Conservation (phyloP, 64 coral and sea anemone species). For the Acropora yongei region DNA sequence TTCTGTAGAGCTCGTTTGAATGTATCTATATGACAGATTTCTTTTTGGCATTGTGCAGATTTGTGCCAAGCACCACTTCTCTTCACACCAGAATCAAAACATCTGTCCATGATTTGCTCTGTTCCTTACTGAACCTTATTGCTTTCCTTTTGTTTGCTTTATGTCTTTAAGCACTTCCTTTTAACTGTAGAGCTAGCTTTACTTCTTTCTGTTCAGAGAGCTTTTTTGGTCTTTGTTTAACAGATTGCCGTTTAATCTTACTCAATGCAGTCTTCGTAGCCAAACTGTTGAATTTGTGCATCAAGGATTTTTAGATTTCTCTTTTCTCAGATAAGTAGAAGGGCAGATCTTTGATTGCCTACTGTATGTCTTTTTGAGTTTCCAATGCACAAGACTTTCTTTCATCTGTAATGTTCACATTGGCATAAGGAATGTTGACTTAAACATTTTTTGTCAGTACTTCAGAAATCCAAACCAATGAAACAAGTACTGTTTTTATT, state of each 20-base stretch:
- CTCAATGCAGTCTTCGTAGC: conserved; percentile 6
- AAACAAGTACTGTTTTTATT: conserved; percentile 33
- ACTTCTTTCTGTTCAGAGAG: conserved; percentile 11
- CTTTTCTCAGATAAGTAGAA: not conserved
- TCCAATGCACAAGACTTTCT: conserved; percentile 35
- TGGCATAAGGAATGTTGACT: not conserved
- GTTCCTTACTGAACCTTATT: conserved; percentile 1
- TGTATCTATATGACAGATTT: not conserved
- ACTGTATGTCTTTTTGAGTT: conserved; percentile 33
- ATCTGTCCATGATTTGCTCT: conserved; percentile 46
- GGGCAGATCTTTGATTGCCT: conserved; percentile 24
- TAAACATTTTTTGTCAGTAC: conserved; percentile 51
- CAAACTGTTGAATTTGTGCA: conserved; percentile 6
- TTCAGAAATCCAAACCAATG: conserved; percentile 54
- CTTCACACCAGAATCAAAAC: conserved; percentile 48
- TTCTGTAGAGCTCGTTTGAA: too few species aligned
- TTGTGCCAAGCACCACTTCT: conserved; percentile 30
- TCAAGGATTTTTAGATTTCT: too few species aligned
- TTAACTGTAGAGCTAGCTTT: conserved; percentile 12
- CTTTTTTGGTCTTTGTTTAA: conserved; percentile 12
- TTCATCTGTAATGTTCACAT: conserved; percentile 16
- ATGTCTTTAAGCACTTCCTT: conserved; percentile 40
- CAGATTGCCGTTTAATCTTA: conserved; percentile 36
- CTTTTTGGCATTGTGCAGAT: conserved; percentile 40
- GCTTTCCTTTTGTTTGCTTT: conserved; percentile 24